Evolutionary conservation across 1,140 invertebrate species (phyloP).

Genomic region (Trichonephila inaurata): DNA sequence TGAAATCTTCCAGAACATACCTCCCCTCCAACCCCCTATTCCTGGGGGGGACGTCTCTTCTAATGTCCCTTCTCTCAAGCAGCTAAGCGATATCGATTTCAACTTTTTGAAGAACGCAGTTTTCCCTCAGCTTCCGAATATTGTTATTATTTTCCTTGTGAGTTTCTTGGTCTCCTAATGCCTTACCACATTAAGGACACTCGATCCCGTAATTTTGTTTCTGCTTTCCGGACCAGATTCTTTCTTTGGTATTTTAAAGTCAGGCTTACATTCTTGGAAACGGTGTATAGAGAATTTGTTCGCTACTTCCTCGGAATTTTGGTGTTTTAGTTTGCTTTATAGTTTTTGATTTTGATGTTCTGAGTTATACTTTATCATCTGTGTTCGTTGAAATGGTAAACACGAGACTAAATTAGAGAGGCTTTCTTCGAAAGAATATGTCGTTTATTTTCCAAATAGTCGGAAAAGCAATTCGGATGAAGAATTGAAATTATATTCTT

Average conservation of each 20-base stretch:
- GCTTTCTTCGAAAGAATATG: too few species aligned
- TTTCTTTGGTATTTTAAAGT: slow-evolving; percentile 26
- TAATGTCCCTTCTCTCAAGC: slow-evolving; percentile 20
- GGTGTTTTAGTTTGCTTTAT: background rate
- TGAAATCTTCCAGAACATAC: slow-evolving; percentile 29
- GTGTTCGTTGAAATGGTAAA: background rate
- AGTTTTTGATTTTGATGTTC: slow-evolving; percentile 6
- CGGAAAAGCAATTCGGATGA: too few species aligned
- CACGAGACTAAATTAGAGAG: too few species aligned
- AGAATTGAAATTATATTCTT: too few species aligned
- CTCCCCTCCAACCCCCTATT: background rate
- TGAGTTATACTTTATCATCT: background rate
- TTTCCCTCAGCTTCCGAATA: background rate
- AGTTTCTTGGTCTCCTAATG: slow-evolving; percentile 45
- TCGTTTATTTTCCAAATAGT: too few species aligned
- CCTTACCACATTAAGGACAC: slow-evolving; percentile 39
- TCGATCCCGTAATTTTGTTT: slow-evolving; percentile 32
- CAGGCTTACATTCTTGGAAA: background rate
- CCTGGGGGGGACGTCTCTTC: background rate
- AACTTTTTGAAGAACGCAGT: slow-evolving; percentile 28
- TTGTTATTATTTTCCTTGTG: slow-evolving; percentile 39
- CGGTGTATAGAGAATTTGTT: background rate
- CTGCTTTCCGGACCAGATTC: slow-evolving; percentile 15
- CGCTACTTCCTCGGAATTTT: background rate
- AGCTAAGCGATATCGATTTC: slow-evolving; percentile 58